These are phyloP conservation scores for Serinus canaria DNA, from an alignment of 2,113 vertebrate species.

Conservation along the genomic window DNA sequence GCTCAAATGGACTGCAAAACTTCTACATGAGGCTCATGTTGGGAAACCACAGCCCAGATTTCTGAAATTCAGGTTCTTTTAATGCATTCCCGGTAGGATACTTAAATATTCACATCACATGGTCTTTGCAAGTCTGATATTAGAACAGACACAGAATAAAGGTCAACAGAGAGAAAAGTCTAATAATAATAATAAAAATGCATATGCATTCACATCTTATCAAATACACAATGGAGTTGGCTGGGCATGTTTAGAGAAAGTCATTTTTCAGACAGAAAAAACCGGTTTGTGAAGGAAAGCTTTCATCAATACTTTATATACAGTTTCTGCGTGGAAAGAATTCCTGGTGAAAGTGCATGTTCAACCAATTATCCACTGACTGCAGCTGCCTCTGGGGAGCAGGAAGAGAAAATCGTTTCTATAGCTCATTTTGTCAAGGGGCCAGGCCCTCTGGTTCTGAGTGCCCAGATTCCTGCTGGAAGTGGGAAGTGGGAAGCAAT, in stretches of 20 bases:
- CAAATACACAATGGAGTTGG: neutral
- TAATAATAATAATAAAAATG: neutral
- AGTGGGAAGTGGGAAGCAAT: neutral
- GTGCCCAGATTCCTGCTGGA: neutral
- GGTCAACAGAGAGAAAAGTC: neutral
- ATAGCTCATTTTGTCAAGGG: neutral
- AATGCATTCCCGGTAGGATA: neutral
- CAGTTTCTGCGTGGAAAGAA: neutral
- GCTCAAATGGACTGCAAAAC: neutral
- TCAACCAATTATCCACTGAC: neutral
- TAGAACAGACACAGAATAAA: neutral
- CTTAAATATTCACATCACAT: neutral
- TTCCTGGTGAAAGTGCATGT: neutral
- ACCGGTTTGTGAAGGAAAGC: neutral
- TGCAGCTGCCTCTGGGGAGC: neutral
- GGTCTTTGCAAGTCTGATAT: neutral
- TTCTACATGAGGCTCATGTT: neutral
- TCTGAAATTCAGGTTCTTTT: neutral
- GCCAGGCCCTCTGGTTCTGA: neutral
- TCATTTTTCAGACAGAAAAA: neutral
- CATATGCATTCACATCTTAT: neutral
- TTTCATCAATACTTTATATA: neutral
- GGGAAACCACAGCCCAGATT: accelerated
- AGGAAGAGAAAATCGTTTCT: neutral
- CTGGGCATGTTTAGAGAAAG: neutral